Percentiles rank a stretch among this genome's conserved stretches.
phyloP scores from a whole-genome alignment of 2,888 invertebrate genomes.

The Scaptomyza caliginosa region DNA sequence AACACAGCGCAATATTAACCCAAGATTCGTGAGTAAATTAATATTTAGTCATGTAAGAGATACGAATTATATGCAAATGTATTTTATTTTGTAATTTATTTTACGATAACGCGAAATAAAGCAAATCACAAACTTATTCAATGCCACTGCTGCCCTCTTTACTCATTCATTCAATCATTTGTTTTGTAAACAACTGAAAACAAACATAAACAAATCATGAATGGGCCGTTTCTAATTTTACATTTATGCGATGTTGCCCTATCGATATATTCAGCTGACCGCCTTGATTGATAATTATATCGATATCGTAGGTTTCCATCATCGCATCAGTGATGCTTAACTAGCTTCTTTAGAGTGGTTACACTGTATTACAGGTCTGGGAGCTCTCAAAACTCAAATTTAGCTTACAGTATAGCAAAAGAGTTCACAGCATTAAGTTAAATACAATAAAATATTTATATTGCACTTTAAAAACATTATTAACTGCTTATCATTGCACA shows the following conservation, averaged over 20 bases:
- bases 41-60: constrained; percentile 65
- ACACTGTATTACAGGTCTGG: neutral
- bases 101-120: constrained; percentile 74
- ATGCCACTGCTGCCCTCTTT: neutral
- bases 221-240: constrained; percentile 1
- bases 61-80: constrained; percentile 69
- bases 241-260: neutral
- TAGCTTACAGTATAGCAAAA: no score
- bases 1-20: constrained; percentile 73
- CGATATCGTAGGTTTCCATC: neutral
- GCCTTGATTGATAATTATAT: neutral
- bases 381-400: neutral
- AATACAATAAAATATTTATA: neutral
- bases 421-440: neutral
- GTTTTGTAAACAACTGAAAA: constrained; percentile 15
- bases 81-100: constrained; percentile 81
- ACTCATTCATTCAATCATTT: neutral
- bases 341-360: neutral
- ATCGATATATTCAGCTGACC: constrained; percentile 6
- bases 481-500: neutral
- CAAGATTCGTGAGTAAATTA: constrained; percentile 74
- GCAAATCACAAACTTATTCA: constrained; percentile 51
- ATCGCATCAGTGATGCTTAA: neutral
- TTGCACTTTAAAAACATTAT: neutral
- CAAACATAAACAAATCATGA: constrained; percentile 1